Evolutionary conservation across 2,888 invertebrate genomes (phyloP).

Genomic region (Acanthoscelides obtectus): DNA sequence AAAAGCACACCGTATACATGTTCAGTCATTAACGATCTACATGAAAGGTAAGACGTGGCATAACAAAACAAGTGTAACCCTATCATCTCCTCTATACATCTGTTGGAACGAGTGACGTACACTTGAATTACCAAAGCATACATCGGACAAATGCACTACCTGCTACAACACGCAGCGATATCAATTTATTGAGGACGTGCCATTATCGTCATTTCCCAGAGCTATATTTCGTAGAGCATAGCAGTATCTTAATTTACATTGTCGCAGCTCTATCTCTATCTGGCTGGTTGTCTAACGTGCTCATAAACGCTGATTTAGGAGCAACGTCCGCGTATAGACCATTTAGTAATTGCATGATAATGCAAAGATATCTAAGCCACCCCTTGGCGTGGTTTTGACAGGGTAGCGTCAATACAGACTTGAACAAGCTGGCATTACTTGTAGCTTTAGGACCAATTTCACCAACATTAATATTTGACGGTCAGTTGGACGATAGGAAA

Average conservation of each 20-base stretch:
- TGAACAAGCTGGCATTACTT: too few relatives aligned
- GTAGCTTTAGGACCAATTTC: too few relatives aligned
- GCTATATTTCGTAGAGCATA: background rate
- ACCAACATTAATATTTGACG: too few relatives aligned
- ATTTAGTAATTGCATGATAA: background rate
- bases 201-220: background rate
- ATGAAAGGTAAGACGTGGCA: background rate
- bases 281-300: background rate
- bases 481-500: too few relatives aligned
- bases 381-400: background rate
- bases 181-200: background rate
- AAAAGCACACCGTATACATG: too few relatives aligned
- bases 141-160: background rate
- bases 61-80: background rate
- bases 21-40: too few relatives aligned
- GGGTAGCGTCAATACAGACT: background rate
- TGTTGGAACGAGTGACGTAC: background rate
- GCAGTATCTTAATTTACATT: background rate
- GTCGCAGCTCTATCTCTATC: background rate
- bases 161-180: background rate
- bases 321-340: background rate
- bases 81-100: background rate
- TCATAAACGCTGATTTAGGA: background rate
- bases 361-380: background rate
- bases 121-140: background rate